Percentiles rank a stretch among this genome's conserved stretches.
phyloP scores from a whole-genome alignment of 2,113 vertebrate genomes.

The Agelaius tricolor region DNA sequence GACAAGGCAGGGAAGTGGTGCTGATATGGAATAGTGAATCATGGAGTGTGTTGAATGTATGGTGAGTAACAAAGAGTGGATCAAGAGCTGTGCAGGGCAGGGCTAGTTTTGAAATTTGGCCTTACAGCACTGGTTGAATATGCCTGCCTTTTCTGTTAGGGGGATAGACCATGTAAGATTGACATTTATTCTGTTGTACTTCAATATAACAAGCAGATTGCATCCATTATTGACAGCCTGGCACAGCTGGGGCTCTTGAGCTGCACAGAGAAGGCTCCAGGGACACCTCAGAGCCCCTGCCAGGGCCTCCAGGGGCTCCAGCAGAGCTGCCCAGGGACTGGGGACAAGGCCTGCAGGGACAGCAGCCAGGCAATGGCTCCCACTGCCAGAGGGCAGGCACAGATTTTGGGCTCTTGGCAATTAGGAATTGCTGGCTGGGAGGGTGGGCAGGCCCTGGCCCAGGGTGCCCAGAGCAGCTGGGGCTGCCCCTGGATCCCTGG shows the following conservation, averaged over 20 bases:
- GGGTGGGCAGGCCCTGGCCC: neutral
- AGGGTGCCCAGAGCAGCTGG: neutral
- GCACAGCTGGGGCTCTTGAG: fast-evolving
- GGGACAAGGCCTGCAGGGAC: neutral
- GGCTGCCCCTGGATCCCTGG: neutral
- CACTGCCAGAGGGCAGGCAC: neutral
- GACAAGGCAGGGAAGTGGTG: neutral
- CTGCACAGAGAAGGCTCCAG: neutral
- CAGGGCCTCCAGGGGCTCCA: neutral
- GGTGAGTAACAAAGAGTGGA: fast-evolving
- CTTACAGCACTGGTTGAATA: neutral
- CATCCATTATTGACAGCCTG: neutral
- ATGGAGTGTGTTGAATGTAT: fast-evolving
- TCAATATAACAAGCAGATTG: neutral
- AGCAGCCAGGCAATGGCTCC: neutral
- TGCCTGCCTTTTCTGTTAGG: neutral
- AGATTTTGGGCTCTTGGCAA: neutral
- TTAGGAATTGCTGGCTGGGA: fast-evolving
- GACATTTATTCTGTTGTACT: neutral
- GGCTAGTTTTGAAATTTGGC: neutral
- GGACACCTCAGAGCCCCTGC: neutral
- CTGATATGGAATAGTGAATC: fast-evolving
- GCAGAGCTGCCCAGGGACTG: neutral
- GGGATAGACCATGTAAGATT: neutral
- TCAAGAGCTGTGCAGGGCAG: neutral